Percentiles rank a stretch among this genome's conserved stretches.
Conservation (phyloP, 1,140 invertebrate genomes). For the Paraescarpia echinospica region DNA sequence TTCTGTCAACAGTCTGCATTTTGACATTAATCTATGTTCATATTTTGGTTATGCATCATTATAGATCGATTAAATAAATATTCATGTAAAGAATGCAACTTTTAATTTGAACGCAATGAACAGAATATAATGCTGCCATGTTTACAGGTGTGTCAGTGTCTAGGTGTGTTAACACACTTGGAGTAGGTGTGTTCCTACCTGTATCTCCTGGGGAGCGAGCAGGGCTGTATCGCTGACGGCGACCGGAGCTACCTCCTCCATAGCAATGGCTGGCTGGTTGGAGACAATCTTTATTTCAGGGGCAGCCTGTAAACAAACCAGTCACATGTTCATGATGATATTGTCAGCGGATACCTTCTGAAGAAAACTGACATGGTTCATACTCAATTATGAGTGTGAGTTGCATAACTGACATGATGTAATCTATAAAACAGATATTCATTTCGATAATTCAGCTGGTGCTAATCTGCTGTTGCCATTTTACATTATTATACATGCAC, state of each 20-base stretch:
- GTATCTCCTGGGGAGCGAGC: conserved; percentile 92
- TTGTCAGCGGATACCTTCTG: not conserved
- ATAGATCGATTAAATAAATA: not conserved
- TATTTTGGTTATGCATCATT: not conserved
- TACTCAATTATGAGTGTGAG: no score
- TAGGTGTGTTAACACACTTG: conserved; percentile 4
- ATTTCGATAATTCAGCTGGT: no score
- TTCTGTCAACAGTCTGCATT: not conserved
- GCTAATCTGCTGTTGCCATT: no score
- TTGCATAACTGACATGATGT: no score
- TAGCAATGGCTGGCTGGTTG: conserved; percentile 85
- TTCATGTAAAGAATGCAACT: not conserved
- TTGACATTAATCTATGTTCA: not conserved
- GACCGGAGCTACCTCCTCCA: conserved; percentile 95
- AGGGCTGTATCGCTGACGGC: conserved; percentile 80
- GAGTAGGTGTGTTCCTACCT: conserved; percentile 59
- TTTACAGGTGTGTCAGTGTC: not conserved
- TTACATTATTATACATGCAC: no score
- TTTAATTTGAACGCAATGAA: not conserved
- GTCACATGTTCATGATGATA: not conserved
- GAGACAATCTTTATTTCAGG: conserved; percentile 89
- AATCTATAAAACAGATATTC: no score
- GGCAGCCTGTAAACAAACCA: conserved; percentile 62
- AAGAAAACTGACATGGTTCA: no score
- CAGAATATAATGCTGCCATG: not conserved